A percentile compares a stretch with the other conserved stretches of the same genome.
phyloP scores from a whole-genome alignment of 2,888 invertebrate species.

The Harmothoe impar region DNA sequence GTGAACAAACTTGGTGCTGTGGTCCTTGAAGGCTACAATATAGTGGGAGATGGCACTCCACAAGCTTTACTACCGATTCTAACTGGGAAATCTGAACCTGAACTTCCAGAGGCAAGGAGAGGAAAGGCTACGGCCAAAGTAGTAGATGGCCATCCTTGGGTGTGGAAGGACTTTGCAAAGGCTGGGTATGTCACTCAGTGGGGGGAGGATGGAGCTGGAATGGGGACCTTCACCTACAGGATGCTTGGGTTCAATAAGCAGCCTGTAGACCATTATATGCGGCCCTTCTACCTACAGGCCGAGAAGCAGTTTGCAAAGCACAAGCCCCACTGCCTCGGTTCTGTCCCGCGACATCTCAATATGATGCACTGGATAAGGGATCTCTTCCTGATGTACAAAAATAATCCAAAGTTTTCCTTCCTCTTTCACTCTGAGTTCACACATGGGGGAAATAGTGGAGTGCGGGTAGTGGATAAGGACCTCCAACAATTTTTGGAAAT shows the following conservation, averaged over 20 bases:
- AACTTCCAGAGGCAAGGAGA: constrained; percentile 91
- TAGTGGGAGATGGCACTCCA: constrained; percentile 73
- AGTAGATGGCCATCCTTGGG: constrained; percentile 91
- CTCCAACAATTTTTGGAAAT: constrained; percentile 85
- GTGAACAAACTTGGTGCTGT: constrained; percentile 75
- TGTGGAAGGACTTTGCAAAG: constrained; percentile 90
- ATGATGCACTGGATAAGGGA: constrained; percentile 84
- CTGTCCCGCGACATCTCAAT: constrained; percentile 87
- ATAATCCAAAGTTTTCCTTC: constrained; percentile 91
- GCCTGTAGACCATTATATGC: constrained; percentile 95
- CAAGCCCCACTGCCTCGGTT: constrained; percentile 87
- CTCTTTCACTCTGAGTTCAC: constrained; percentile 95
- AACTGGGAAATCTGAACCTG: constrained; percentile 71
- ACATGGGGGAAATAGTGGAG: constrained; percentile 92
- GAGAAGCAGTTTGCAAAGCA: constrained; percentile 84
- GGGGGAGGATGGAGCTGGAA: constrained; percentile 92
- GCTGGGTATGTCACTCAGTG: constrained; percentile 88
- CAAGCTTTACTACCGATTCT: constrained; percentile 73
- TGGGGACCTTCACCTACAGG: constrained; percentile 94
- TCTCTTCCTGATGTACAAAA: constrained; percentile 86
- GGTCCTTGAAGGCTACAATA: constrained; percentile 73
- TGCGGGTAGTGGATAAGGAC: constrained; percentile 94
- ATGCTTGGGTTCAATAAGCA: constrained; percentile 92
- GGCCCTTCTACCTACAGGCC: constrained; percentile 89
- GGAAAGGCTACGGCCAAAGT: constrained; percentile 87